Evolutionary conservation across 1,140 invertebrate species (phyloP).

Genomic region (Bradysia coprophila): DNA sequence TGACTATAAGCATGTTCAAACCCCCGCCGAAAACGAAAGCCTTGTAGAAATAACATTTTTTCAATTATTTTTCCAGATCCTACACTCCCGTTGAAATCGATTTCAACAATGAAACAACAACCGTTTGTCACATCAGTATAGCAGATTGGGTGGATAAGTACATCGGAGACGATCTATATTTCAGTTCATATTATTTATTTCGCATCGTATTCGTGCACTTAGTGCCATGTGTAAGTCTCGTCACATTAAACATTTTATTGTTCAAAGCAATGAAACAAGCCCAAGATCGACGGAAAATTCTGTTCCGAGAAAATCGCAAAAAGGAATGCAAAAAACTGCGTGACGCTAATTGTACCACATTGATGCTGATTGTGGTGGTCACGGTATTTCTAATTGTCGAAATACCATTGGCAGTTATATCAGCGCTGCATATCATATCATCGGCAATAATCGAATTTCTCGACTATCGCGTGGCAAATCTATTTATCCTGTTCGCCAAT

Average conservation of each 20-base stretch:
- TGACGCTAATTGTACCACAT: conserved; percentile 79
- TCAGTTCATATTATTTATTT: conserved; percentile 64
- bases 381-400: conserved; percentile 81
- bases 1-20: no score
- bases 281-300: conserved; percentile 54
- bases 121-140: conserved; percentile 34
- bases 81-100: conserved; percentile 27
- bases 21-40: no score
- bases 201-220: conserved; percentile 80
- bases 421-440: conserved; percentile 66
- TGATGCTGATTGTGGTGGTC: conserved; percentile 91
- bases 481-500: conserved; percentile 71
- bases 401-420: conserved; percentile 77
- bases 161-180: conserved; percentile 52
- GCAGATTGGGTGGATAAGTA: conserved; percentile 44
- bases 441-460: conserved; percentile 48
- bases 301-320: conserved; percentile 70
- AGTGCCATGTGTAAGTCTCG: conserved; percentile 71
- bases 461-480: conserved; percentile 63
- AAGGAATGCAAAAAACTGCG: conserved; percentile 64
- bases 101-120: conserved; percentile 39
- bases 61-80: conserved; percentile 5
- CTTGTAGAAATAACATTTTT: no score
- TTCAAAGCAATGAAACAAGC: conserved; percentile 70
- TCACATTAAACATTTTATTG: conserved; percentile 74